A percentile compares a stretch with the other conserved stretches of the same genome.
These are phyloP conservation scores for Ridgeia piscesae DNA, from an alignment of 1,140 invertebrate species.

Conservation along the genomic window DNA sequence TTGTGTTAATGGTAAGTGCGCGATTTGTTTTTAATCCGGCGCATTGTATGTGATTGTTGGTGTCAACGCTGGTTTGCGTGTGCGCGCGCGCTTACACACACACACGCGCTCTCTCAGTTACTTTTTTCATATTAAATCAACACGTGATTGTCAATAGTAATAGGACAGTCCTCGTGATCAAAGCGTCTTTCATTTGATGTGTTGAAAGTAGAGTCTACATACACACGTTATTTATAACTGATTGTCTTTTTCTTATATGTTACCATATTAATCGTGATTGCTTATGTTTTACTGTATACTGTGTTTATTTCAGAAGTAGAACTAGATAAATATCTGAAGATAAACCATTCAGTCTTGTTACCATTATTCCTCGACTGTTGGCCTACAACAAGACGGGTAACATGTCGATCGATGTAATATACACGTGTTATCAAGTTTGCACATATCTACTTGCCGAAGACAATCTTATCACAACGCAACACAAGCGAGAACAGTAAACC, in stretches of 20 bases:
- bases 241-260: no score
- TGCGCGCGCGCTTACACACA: no score
- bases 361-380: no score
- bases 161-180: background rate
- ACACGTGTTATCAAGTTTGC: background rate
- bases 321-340: no score
- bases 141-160: background rate
- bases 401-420: no score
- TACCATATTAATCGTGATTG: background rate
- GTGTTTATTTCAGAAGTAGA: no score
- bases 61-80: no score
- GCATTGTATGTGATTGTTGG: background rate
- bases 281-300: background rate
- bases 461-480: background rate
- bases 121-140: background rate
- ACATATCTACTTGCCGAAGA: background rate
- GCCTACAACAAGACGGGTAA: no score
- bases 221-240: no score
- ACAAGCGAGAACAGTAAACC: background rate
- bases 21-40: background rate
- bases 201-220: no score
- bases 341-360: no score
- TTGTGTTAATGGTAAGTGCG: background rate
- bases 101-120: background rate
- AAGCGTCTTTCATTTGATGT: no score